phyloP scores from a whole-genome alignment of 2,888 invertebrate genomes.

The Cabera pusaria region DNA sequence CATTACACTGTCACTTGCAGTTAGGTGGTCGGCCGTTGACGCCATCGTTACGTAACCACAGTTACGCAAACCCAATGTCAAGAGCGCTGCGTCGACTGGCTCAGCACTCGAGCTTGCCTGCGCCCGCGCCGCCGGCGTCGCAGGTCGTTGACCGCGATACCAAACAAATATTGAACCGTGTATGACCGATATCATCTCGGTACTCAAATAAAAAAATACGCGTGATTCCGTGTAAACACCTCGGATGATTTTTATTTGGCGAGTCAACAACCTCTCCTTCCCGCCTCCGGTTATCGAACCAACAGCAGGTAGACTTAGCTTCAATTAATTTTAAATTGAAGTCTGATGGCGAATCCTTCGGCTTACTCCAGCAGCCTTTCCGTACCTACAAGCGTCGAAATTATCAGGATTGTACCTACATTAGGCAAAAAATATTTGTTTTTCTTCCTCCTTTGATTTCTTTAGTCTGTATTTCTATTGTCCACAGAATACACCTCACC shows the following conservation, averaged over 20 bases:
- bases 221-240: constrained; percentile 15
- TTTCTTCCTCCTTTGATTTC: too few relatives aligned
- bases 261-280: constrained; percentile 14
- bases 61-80: constrained; percentile 74
- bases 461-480: too few relatives aligned
- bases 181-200: constrained; percentile 21
- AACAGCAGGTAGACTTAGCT: constrained; percentile 6
- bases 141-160: constrained; percentile 59
- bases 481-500: constrained; percentile 60
- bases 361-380: background rate
- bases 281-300: constrained; percentile 17
- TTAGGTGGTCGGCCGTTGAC: constrained; percentile 16
- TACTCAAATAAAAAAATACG: constrained; percentile 24
- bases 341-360: background rate
- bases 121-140: constrained; percentile 10
- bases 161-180: constrained; percentile 46
- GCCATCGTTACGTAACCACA: constrained; percentile 49
- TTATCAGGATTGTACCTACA: too few relatives aligned
- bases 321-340: too few relatives aligned
- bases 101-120: constrained; percentile 25
- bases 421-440: too few relatives aligned
- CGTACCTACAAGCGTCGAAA: too few relatives aligned
- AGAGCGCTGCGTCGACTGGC: constrained; percentile 56
- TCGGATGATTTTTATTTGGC: constrained; percentile 16
- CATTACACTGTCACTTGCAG: constrained; percentile 27